Base-by-base conservation (phyloP, 1,140 invertebrate species). In the Holotrichia oblita region DNA sequence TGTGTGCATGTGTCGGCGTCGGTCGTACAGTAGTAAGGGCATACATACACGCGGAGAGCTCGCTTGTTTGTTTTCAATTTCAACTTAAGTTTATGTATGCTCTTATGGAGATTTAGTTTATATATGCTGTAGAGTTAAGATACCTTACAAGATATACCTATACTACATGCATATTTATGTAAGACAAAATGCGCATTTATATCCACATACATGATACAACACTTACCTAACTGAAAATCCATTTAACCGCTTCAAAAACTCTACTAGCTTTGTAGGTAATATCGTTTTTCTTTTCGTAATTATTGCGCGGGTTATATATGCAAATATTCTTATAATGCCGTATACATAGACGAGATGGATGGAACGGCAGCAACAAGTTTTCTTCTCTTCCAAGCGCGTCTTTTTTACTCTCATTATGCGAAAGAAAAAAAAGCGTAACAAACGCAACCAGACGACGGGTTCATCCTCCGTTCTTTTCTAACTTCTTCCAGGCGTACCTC, bases 61-160 rank as follows among this genome's bases (percentile, higher is more conserved):
- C 80, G 81, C 78, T 82, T 86, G 85, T 86, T 86, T 86, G 85
- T 86, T 86, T 86, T 86, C 85, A 86, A 86, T 86, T 86, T 85
- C 80, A 83, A 80, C 81, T 78, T 80, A 79, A 81, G 80, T 83
- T 83, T 84, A 83, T 82, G 80, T 80, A 84, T 83, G 83, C 83
- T 83, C 81, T 83, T 79, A 83, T 81, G 81, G 79, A 78, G 81
- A 81, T 80, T 79, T 80, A 73, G 34, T 73, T 73, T 69, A 69
- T 64, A 64, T 64, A 64, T 64, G 61, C 17, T 64, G n/a, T 64
- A 20, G 24, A 64, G 17, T 64, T 22, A 24, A 59, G 17, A 6
- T 64, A 64, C 17, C 61, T 64, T 64, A 17, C 24, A 27, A 17
- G 24, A 20, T 8, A 64, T 64, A 64, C 17, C 61, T 20, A 22